Evolutionary conservation across 1,140 invertebrate genomes (phyloP), one percentile per base, ranked within the genome.

Genomic region (Aradophagus sp.): DNA sequence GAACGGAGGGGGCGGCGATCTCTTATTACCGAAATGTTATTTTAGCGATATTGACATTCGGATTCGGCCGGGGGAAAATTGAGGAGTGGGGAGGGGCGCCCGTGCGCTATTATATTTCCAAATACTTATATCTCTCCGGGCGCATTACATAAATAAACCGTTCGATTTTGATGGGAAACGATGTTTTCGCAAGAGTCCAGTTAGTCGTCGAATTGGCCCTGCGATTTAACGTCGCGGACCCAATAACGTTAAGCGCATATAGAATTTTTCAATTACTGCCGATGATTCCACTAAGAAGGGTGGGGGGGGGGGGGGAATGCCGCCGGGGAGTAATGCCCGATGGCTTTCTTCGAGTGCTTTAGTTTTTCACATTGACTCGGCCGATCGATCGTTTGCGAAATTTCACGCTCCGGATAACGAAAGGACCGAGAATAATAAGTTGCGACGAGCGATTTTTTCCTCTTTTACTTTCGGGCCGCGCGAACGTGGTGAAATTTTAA

Each of bases 1-100:
- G n/a, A n/a, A n/a, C n/a, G n/a, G n/a, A n/a, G n/a, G n/a, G n/a
- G n/a, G n/a, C n/a, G n/a, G n/a, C n/a, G n/a, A n/a, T 31, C 41
- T 45, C 29, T 52, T 62, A 62, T 52, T 55, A 65, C 32, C 17
- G 35, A 55, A 65, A 55, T 48, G 42, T 55, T 55, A 65, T 65
- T 65, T 65, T 48, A 47, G 41, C 15, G 50, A 19, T 65, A 65
- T 55, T 48, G 48, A 47, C 50, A 41, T 65, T 55, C 15, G 41
- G 35, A 65, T 65, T 48, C 41, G 23, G 16, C n/a, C n/a, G n/a
- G n/a, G n/a, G n/a, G n/a, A n/a, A n/a, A n/a, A n/a, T n/a, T n/a
- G n/a, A n/a, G n/a, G n/a, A n/a, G n/a, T n/a, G n/a, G n/a, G n/a
- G n/a, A n/a, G 4, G 4, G 1, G 47, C 12, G 23, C 26, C 53